Evolutionary conservation across 2,797 vertebrate species (phyloP).

Genomic region (Botia almorhae): DNA sequence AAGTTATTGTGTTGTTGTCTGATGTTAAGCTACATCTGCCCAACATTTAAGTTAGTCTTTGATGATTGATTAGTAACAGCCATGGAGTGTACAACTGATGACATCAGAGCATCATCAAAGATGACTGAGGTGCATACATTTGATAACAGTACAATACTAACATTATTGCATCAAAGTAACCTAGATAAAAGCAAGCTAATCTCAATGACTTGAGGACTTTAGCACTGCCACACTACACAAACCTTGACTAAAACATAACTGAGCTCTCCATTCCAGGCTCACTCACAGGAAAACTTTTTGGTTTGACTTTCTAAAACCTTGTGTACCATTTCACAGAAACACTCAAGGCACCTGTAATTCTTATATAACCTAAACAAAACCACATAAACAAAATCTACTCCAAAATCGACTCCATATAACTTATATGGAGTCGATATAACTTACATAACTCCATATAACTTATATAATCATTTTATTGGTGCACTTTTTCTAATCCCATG

Average conservation of each 20-base stretch:
- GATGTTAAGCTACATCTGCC: background rate
- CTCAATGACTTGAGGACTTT: background rate
- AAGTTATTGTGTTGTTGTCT: background rate
- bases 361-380: background rate
- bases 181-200: constrained; percentile 19
- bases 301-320: background rate
- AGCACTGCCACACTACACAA: background rate
- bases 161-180: constrained; percentile 19
- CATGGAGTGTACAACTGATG: background rate
- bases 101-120: constrained; percentile 19
- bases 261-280: background rate
- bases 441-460: no score
- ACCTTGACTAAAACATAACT: background rate
- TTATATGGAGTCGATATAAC: no score
- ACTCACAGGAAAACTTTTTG: background rate
- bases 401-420: no score
- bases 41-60: background rate
- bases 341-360: background rate
- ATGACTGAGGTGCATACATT: background rate
- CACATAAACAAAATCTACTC: background rate
- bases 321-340: background rate
- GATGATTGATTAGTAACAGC: background rate
- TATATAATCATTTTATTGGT: background rate
- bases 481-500: background rate
- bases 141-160: constrained; percentile 15